Percentiles rank a stretch among this genome's conserved stretches.
Evolutionary conservation across 2,113 vertebrate genomes (phyloP).

Genomic region (Eira barbara): DNA sequence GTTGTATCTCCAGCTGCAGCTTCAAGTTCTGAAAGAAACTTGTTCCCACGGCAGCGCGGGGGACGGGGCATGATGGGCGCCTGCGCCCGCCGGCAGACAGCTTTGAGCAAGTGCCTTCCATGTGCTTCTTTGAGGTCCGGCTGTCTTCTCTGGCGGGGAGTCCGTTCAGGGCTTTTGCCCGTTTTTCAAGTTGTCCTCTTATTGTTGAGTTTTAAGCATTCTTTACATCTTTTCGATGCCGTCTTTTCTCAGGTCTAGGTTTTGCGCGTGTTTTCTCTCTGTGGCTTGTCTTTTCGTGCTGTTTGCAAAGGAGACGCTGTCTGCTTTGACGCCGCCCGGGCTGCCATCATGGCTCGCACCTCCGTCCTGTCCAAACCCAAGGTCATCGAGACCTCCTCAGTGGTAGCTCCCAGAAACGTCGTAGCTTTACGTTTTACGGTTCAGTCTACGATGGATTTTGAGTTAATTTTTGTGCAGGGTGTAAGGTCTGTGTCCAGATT

Average conservation of each 20-base stretch:
- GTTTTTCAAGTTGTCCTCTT: background rate
- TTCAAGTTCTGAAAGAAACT: background rate
- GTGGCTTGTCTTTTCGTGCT: background rate
- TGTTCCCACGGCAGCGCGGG: rapidly evolving
- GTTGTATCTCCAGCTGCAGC: background rate
- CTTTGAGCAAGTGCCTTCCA: rapidly evolving
- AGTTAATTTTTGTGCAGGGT: background rate
- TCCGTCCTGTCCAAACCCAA: too few species aligned
- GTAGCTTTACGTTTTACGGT: background rate
- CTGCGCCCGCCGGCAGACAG: too few species aligned
- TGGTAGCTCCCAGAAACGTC: too few species aligned
- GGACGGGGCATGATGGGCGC: background rate
- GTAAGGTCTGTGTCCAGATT: background rate
- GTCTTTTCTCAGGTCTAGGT: background rate
- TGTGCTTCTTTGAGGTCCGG: too few species aligned
- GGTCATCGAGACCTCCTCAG: background rate
- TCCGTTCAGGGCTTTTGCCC: too few species aligned
- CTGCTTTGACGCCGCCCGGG: rapidly evolving
- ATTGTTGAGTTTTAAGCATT: background rate
- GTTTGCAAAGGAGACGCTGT: background rate
- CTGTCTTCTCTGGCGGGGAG: rapidly evolving
- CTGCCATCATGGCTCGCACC: rapidly evolving
- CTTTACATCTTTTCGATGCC: background rate
- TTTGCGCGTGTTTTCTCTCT: background rate
- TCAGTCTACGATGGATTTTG: background rate